Evolutionary conservation across 1,140 invertebrate genomes (phyloP), one percentile per base, ranked within the genome.

Genomic region (Nephila pilipes): DNA sequence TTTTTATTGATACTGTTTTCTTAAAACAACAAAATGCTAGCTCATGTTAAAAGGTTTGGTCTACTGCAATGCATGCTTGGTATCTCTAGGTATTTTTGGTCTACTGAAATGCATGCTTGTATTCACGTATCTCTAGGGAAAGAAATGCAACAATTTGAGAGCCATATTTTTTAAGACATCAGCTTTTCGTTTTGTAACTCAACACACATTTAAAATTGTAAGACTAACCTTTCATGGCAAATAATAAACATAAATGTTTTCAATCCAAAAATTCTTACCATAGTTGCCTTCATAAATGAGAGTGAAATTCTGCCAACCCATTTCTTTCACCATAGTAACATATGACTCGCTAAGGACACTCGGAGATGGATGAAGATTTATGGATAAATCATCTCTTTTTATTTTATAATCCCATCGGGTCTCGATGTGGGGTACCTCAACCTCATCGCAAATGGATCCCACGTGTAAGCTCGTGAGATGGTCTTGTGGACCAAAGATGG

Each of bases 241-340:
- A 46, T 46, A 46, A 46, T 46, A 46, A 46, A 10, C 46, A 46
- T 46, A 46, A 46, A 1, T 10, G 12, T 10, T 1, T 46, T 89
- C 8, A 38, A 8, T 46, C 4, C 8, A 36, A n/a, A n/a, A 65
- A 63, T 25, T 93, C 92, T 99, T 96, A 60, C 98, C 98, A 95
- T 99, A 98, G 95, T 98, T 98, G 96, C 97, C 98, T 95, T 99
- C 98, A 95, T 99, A 99, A 92, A 99, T 97, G 94, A 99, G 98
- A 18, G 98, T 98, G 95, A 99, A 99, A 32, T 97, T 97, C 95
- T 97, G 97, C 98, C 98, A 99, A 29, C 97, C 97, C 97, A 97
- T 98, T 69, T 97, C 97, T 95, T 97, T 97, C 55, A 99, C 97
- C 92, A 99, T 96, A 96, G 99, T 98, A 63, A 98, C 97, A 95